These are phyloP conservation scores for Baryphthengus martii DNA, from an alignment of 2,113 vertebrate genomes.

Conservation along the genomic window DNA sequence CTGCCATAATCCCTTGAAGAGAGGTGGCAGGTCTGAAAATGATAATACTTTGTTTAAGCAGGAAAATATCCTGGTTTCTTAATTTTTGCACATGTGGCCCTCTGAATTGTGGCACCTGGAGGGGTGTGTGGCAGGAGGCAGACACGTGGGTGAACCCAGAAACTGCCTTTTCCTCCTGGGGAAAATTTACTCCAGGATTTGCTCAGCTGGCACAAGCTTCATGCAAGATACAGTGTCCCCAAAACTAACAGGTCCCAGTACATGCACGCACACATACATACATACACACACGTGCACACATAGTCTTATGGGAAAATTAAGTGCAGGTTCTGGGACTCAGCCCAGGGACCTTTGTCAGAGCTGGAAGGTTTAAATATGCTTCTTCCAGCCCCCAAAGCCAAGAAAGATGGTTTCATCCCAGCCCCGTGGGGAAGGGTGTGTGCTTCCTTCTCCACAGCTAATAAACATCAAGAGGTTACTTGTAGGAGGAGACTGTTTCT, in stretches of 20 bases:
- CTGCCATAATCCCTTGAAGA: not conserved
- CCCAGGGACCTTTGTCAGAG: not conserved
- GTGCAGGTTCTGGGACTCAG: not conserved
- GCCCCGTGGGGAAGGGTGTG: not conserved
- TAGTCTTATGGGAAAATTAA: conserved; percentile 7
- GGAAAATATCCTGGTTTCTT: not conserved
- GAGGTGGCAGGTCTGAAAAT: not conserved
- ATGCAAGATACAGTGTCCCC: not conserved
- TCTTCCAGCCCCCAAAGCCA: not conserved
- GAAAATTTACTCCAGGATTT: not conserved
- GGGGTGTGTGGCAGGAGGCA: rapidly evolving
- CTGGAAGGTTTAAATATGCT: not conserved
- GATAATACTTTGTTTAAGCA: not conserved
- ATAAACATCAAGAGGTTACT: not conserved
- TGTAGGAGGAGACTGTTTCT: not conserved
- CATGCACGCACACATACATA: not conserved
- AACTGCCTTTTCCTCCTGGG: not conserved
- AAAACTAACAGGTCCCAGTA: not conserved
- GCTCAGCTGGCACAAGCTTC: not conserved
- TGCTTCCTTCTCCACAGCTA: not conserved
- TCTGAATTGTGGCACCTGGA: not conserved
- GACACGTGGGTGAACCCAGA: not conserved
- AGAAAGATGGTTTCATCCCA: not conserved
- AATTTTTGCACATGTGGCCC: not conserved
- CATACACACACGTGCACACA: not conserved